Conservation (phyloP, 2,888 invertebrate species). For the Pomacea canaliculata region DNA sequence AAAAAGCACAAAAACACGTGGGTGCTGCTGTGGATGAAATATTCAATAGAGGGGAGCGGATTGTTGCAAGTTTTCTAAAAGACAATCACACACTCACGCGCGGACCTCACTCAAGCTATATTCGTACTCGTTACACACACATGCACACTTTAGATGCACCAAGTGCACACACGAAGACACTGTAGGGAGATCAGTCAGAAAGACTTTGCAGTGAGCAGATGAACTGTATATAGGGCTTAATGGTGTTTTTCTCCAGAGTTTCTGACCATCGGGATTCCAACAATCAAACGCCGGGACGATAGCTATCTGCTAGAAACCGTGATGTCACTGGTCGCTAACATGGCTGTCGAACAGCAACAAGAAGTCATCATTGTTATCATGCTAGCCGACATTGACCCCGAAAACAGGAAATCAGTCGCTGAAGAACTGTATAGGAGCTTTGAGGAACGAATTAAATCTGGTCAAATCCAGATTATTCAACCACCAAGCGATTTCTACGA, state of each 20-base stretch:
- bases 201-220: too few species aligned
- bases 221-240: too few species aligned
- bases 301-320: conserved; percentile 68
- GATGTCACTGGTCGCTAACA: conserved; percentile 64
- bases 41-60: too few species aligned
- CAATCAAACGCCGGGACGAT: conserved; percentile 64
- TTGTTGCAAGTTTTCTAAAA: too few species aligned
- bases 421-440: conserved; percentile 41
- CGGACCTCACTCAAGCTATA: too few species aligned
- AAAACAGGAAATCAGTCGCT: conserved; percentile 43
- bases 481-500: conserved; percentile 36
- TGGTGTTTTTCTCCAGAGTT: conserved; percentile 49
- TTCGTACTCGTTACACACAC: too few species aligned
- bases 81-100: too few species aligned
- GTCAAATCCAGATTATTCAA: conserved; percentile 66
- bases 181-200: too few species aligned
- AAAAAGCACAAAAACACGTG: too few species aligned
- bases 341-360: conserved; percentile 56
- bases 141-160: too few species aligned
- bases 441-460: conserved; percentile 32
- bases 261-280: conserved; percentile 70
- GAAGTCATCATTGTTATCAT: conserved; percentile 67
- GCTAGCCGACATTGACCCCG: conserved; percentile 67
- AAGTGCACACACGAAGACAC: too few species aligned
- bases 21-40: too few species aligned